A percentile compares a stretch with the other conserved stretches of the same genome.
Conservation (phyloP, 2,113 vertebrate species). For the Ia io region DNA sequence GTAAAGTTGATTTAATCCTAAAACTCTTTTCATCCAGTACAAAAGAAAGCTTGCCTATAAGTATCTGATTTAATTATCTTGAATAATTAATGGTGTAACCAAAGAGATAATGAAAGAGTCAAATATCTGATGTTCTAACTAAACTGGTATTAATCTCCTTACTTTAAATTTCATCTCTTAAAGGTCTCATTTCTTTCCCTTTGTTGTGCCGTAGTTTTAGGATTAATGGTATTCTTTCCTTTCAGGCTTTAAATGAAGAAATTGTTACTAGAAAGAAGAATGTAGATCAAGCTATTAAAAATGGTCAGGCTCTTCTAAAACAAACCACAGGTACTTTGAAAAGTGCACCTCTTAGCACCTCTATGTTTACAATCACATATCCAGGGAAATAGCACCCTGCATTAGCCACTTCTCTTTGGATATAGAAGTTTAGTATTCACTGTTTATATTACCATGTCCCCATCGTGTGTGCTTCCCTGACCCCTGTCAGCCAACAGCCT, state of each 20-base stretch:
- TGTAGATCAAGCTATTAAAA: constrained; percentile 98
- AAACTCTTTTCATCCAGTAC: constrained; percentile 18
- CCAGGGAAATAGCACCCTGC: neutral
- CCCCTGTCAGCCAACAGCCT: neutral
- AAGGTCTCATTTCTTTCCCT: constrained; percentile 25
- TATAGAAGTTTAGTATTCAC: neutral
- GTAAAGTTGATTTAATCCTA: constrained; percentile 35
- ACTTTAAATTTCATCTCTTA: neutral
- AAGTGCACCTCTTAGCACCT: fast-evolving
- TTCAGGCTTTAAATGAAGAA: constrained; percentile 95
- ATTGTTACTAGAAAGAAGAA: constrained; percentile 97
- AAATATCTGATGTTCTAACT: constrained; percentile 2
- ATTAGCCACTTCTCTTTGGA: fast-evolving
- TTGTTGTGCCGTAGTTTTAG: neutral
- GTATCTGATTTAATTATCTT: constrained; percentile 40
- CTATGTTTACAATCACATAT: neutral
- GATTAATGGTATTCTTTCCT: constrained; percentile 58
- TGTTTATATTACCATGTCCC: neutral
- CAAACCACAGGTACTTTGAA: constrained; percentile 93
- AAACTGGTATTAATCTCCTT: neutral
- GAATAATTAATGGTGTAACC: constrained; percentile 15
- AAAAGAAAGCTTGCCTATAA: constrained; percentile 7
- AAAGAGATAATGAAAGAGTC: neutral
- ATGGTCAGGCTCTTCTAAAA: constrained; percentile 96
- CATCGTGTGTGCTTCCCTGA: neutral